Evolutionary conservation across 2,888 invertebrate species (phyloP), one percentile per base, ranked within the genome.

Genomic region (Sinohyriopsis cumingii): DNA sequence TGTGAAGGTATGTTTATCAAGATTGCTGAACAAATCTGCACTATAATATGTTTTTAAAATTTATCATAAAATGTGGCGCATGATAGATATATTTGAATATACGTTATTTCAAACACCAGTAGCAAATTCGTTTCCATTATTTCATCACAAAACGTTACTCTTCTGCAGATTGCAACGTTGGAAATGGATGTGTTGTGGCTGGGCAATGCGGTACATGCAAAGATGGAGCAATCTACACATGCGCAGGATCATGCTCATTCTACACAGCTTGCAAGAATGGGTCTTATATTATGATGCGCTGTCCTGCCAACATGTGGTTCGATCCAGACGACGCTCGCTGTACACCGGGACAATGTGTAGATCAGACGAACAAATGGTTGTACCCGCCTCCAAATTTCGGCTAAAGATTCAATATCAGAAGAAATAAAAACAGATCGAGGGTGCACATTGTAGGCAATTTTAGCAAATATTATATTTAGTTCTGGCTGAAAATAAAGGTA

Each of bases 121-220:
- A 45, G 5, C 9, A n/a, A 0, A 33, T 9, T 53, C 5, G 12
- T 61, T 28, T n/a, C 12, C 63, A 6, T 62, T 53, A 45, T 20
- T 25, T 22, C 7, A 20, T n/a, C n/a, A 61, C 19, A 53, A 22
- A 53, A 5, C 15, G 3, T 55, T 65, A 59, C 63, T 65, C 45
- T 60, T 55, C 73, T 80, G 63, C 75, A 82, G 82, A 66, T 9
- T 82, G 82, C 57, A 69, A 81, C 53, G 63, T 81, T 28, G 79
- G 81, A 15, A 67, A 72, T 69, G 79, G 79, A 1, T 82, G 82
- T 56, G 61, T 78, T 12, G 65, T 82, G 3, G 22, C 69, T 4
- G 70, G 62, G 2, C 62, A 55, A 5, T 82, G 82, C 25, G 53
- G 61, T 22, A 67, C 60, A 15, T 82, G 82, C 67, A 18, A 55